Evolutionary conservation across 2,797 vertebrate genomes (phyloP).

Genomic region (Podargus strigoides): DNA sequence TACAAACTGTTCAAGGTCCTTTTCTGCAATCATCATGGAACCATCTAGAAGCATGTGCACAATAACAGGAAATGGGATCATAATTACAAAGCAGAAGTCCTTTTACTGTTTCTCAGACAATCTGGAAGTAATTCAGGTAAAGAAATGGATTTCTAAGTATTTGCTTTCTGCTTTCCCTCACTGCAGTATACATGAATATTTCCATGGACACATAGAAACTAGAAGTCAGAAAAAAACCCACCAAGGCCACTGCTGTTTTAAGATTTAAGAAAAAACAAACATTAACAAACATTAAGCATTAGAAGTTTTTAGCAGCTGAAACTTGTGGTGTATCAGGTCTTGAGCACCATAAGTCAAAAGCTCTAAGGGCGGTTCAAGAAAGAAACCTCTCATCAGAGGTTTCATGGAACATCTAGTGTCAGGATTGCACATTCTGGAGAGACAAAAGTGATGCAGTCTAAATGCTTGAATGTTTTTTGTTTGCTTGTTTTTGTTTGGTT

Average conservation of each 20-base stretch:
- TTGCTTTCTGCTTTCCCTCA: not conserved
- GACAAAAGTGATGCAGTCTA: not conserved
- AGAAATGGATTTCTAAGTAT: not conserved
- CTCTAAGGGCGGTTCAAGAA: not conserved
- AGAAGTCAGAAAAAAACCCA: not conserved
- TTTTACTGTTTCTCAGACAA: slow-evolving; percentile 14
- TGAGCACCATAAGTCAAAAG: not conserved
- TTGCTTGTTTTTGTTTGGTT: no score
- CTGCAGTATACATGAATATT: not conserved
- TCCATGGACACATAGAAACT: not conserved
- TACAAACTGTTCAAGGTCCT: slow-evolving; percentile 40
- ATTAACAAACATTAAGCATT: not conserved
- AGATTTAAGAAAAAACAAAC: not conserved
- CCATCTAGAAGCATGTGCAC: not conserved
- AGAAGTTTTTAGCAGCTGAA: not conserved
- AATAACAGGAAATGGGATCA: slow-evolving; percentile 4
- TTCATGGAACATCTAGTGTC: not conserved
- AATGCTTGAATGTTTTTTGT: not conserved
- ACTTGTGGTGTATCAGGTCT: not conserved
- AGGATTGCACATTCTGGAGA: not conserved
- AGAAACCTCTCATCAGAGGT: not conserved
- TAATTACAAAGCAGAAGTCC: not conserved
- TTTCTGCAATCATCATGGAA: slow-evolving; percentile 6
- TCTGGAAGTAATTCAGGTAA: slow-evolving; percentile 8
- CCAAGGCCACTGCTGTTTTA: not conserved